Evolutionary conservation across 2,113 vertebrate genomes (phyloP).

Genomic region (Dipodomys spectabilis): DNA sequence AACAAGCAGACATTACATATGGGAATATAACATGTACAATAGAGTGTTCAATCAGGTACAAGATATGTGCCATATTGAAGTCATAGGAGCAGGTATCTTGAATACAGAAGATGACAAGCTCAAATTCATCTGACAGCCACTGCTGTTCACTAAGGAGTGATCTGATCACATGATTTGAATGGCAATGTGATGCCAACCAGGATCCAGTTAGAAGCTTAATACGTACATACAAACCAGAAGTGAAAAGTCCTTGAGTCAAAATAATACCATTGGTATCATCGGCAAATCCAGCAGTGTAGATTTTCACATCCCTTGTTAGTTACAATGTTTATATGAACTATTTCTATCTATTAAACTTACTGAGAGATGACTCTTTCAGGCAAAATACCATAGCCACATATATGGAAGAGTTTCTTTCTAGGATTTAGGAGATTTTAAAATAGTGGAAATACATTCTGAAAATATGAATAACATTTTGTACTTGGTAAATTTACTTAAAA

Average conservation of each 20-base stretch:
- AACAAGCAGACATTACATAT: neutral
- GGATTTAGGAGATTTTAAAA: too few species aligned
- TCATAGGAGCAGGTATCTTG: neutral
- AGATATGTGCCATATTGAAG: neutral
- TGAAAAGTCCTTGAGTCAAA: neutral
- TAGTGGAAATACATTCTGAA: too few species aligned
- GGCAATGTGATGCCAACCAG: neutral
- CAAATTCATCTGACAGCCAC: neutral
- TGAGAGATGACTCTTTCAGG: too few species aligned
- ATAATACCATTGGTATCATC: too few species aligned
- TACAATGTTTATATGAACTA: too few species aligned
- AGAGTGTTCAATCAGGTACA: neutral
- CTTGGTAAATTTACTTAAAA: too few species aligned
- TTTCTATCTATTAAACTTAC: too few species aligned
- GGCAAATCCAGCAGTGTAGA: too few species aligned
- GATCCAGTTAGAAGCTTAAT: neutral
- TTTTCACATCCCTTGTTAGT: too few species aligned
- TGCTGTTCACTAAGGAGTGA: neutral
- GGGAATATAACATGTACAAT: neutral
- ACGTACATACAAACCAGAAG: neutral
- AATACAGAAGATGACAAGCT: neutral
- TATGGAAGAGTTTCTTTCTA: too few species aligned
- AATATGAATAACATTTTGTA: too few species aligned
- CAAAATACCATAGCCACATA: too few species aligned
- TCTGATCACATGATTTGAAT: neutral